Evolutionary conservation across 2,113 vertebrate species (phyloP).

Genomic region (Clarias macrocephalus): DNA sequence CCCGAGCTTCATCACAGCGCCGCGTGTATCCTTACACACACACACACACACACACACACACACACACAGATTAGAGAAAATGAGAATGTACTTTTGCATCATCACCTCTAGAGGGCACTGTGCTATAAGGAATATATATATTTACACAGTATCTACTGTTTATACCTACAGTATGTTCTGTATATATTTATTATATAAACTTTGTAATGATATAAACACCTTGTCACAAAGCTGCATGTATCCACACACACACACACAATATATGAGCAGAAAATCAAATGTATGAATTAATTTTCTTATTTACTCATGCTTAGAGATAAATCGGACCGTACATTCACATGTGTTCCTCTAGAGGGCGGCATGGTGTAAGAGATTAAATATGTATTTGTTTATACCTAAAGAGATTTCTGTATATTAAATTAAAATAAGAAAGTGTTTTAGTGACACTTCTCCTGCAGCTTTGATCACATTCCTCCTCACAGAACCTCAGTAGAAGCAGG

Average conservation of each 20-base stretch:
- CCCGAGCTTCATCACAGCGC: slow-evolving; percentile 78
- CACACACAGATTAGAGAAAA: not conserved
- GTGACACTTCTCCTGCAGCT: not conserved
- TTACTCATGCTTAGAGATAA: too few species aligned
- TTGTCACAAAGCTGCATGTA: too few species aligned
- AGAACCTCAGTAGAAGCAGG: not conserved
- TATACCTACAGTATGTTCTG: not conserved
- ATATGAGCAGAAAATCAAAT: too few species aligned
- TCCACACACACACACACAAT: too few species aligned
- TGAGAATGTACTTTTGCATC: not conserved
- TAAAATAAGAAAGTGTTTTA: not conserved
- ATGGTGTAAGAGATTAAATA: slow-evolving; percentile 47
- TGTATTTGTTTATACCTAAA: not conserved
- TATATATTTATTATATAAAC: too few species aligned
- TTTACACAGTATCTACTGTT: not conserved
- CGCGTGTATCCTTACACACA: slow-evolving; percentile 84
- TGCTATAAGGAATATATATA: slow-evolving; percentile 48
- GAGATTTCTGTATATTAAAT: not conserved
- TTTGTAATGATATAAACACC: too few species aligned
- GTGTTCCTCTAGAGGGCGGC: slow-evolving; percentile 63
- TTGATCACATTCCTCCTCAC: not conserved
- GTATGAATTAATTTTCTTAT: too few species aligned
- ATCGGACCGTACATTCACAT: not conserved
- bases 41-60: not conserved
- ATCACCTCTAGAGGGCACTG: slow-evolving; percentile 63